Base-by-base conservation (phyloP, 1,140 invertebrate species). In the Ptiloglossa arizonensis region DNA sequence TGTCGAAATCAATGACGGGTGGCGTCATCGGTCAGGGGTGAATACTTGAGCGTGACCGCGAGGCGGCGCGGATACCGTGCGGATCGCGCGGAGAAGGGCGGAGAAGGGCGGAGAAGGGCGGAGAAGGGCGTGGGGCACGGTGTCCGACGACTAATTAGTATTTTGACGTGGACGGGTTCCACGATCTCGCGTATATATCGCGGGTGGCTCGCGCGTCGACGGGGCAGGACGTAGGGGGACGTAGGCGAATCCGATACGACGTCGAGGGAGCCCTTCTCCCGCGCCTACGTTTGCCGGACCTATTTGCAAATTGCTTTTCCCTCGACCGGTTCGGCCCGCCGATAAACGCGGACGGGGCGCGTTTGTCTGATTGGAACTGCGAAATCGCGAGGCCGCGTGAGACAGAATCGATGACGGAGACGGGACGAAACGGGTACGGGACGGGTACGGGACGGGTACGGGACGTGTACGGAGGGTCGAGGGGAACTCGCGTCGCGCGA, bases 241-340 rank as follows among this genome's bases (percentile, higher is more conserved):
- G 44, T 67, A 82, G 46, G 73, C 56, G 82, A 84, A 85, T 85
- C 63, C 52, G 66, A 85, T 71, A 60, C 83, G 82, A 84, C 83
- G 82, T 60, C 68, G 68, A 35, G 59, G 74, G 63, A 84, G 66
- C 81, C 80, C 70, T 22, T 9, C 9, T 5, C 17, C 35, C 44
- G 50, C 66, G 50, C 54, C 60, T 32, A 70, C 73, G 32, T 67
- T 80, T n/a, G 57, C 66, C 82, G 82, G 79, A 86, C 59, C 83
- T 86, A 86, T 86, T 86, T 86, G 83, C 83, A 86, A 86, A 86
- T 86, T 86, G 85, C 67, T 86, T 86, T 86, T 86, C 80, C 84
- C 83, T 84, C 72, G 66, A 71, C 56, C 17, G 71, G 76, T 57
- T 60, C 38, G 70, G 27, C 66, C 59, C 57, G 67, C 46, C 83